Percentiles rank a stretch among this genome's conserved stretches.
Conservation (phyloP, 1,140 invertebrate species). For the Lamellibrachia luymesi region DNA sequence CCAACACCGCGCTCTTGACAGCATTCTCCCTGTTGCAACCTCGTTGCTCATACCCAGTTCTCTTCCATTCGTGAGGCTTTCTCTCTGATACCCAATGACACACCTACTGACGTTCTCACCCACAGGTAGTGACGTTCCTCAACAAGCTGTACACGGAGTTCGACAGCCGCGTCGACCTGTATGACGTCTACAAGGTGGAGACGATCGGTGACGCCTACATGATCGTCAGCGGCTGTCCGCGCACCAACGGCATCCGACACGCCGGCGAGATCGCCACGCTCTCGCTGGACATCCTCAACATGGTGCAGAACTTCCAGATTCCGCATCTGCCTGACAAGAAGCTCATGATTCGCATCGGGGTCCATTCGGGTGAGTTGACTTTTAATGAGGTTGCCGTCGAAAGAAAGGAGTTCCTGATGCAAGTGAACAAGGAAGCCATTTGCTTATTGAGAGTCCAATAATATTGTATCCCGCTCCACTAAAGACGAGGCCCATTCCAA, state of each 20-base stretch:
- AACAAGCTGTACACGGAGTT: slow-evolving; percentile 35
- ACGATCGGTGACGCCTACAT: slow-evolving; percentile 56
- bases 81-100: too few species aligned
- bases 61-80: too few species aligned
- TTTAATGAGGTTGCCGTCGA: neutral
- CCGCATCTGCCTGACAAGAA: slow-evolving; percentile 80
- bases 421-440: too few species aligned
- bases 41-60: too few species aligned
- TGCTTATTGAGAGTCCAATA: too few species aligned
- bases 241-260: slow-evolving; percentile 75
- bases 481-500: too few species aligned
- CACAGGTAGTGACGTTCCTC: slow-evolving; percentile 62
- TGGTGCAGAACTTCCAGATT: slow-evolving; percentile 81
- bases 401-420: too few species aligned
- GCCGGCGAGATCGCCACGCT: slow-evolving; percentile 80
- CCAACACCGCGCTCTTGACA: too few species aligned
- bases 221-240: slow-evolving; percentile 59
- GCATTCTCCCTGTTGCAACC: too few species aligned
- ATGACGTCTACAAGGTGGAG: slow-evolving; percentile 49
- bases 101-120: neutral
- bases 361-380: slow-evolving; percentile 74
- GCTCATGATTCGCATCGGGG: slow-evolving; percentile 87
- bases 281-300: slow-evolving; percentile 82
- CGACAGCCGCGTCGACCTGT: slow-evolving; percentile 35
- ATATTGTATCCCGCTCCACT: too few species aligned